Percentiles rank a stretch among this genome's conserved stretches.
Evolutionary conservation across 2,113 vertebrate genomes (phyloP).

Genomic region (Anas platyrhynchos): DNA sequence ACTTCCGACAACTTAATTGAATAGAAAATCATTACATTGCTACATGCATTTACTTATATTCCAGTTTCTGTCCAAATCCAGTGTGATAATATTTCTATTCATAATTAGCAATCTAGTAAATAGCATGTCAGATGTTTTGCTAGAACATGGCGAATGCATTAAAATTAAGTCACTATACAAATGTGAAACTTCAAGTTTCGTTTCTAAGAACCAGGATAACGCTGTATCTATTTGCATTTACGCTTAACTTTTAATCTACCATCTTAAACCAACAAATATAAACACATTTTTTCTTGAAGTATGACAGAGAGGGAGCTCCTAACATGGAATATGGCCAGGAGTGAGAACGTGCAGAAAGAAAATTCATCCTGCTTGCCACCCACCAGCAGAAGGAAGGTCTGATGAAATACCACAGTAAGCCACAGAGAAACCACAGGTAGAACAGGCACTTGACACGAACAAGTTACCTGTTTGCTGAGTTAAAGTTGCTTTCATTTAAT

Average conservation of each 20-base stretch:
- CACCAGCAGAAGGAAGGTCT: not conserved
- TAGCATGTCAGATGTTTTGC: not conserved
- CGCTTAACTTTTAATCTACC: not conserved
- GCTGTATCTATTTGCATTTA: not conserved
- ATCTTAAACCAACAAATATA: not conserved
- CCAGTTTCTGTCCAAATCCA: not conserved
- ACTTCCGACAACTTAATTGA: not conserved
- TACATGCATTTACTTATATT: not conserved
- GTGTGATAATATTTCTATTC: not conserved
- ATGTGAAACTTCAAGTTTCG: not conserved
- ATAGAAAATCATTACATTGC: not conserved
- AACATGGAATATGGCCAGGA: not conserved
- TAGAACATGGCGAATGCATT: not conserved
- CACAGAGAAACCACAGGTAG: not conserved
- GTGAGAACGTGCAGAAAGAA: not conserved
- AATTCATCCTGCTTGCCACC: not conserved
- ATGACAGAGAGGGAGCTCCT: not conserved
- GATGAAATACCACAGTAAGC: not conserved
- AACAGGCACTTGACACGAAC: not conserved
- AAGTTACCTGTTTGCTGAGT: not conserved
- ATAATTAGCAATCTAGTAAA: not conserved
- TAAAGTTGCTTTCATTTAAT: conserved; percentile 4
- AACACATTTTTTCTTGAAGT: not conserved
- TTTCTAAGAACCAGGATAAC: not conserved
- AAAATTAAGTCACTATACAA: not conserved